phyloP scores from a whole-genome alignment of 2,113 vertebrate species.

The Menura novaehollandiae region DNA sequence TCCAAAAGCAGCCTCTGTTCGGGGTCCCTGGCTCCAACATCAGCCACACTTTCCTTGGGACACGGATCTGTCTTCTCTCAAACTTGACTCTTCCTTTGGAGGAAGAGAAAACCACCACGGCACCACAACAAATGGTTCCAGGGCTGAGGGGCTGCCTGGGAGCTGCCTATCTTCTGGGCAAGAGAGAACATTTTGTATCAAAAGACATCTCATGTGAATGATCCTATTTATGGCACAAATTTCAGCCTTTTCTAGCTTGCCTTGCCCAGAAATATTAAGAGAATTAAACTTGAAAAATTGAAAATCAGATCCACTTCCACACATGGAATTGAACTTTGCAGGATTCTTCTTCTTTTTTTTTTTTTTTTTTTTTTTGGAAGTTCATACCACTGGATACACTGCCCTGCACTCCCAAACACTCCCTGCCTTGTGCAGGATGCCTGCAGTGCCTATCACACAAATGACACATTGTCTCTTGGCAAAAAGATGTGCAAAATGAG shows the following conservation, averaged over 20 bases:
- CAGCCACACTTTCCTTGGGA: not conserved
- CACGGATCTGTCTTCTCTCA: conserved; percentile 37
- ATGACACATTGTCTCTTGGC: not conserved
- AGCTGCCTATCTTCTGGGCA: not conserved
- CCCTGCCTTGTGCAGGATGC: not conserved
- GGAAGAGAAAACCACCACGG: not conserved
- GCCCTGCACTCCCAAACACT: not conserved
- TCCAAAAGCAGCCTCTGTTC: conserved; percentile 28
- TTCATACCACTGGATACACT: not conserved
- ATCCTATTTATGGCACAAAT: not conserved
- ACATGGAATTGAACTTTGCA: not conserved
- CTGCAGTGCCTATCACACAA: not conserved
- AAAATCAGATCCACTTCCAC: not conserved
- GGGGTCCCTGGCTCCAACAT: not conserved
- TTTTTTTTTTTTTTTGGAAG: not conserved
- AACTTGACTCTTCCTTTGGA: not conserved
- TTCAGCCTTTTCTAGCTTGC: not conserved
- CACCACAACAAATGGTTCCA: not conserved
- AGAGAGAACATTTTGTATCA: not conserved
- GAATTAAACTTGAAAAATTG: not conserved
- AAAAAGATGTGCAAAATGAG: not conserved
- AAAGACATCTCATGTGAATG: not conserved
- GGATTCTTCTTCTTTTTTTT: not conserved
- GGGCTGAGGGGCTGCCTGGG: not conserved
- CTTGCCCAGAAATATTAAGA: not conserved